Percentiles rank a stretch among this genome's conserved stretches.
These are phyloP conservation scores for Pseudolycoriella hygida DNA, from an alignment of 2,888 invertebrate species.

Conservation along the genomic window DNA sequence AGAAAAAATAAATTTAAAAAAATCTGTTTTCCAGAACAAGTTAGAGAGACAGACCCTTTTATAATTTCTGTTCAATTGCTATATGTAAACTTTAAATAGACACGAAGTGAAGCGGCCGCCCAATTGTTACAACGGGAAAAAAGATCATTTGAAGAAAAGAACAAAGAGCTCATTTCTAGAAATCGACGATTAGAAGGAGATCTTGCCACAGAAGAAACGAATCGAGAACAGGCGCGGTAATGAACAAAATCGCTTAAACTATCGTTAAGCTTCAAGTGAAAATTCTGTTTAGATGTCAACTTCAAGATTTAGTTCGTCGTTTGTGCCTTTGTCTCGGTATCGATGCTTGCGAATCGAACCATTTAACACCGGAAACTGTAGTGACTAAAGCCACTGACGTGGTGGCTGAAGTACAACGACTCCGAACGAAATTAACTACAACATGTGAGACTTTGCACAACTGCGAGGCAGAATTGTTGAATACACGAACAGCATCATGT, in stretches of 20 bases:
- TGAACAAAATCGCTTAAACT: neutral
- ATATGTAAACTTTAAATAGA: neutral
- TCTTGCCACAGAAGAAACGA: constrained; percentile 52
- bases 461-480: constrained; percentile 26
- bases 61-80: neutral
- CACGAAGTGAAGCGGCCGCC: constrained; percentile 41
- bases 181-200: constrained; percentile 53
- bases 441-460: constrained; percentile 29
- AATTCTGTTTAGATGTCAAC: constrained; percentile 27
- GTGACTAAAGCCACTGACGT: constrained; percentile 63
- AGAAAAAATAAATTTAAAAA: too few species aligned
- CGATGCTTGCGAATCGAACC: constrained; percentile 47
- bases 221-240: constrained; percentile 48
- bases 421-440: constrained; percentile 35
- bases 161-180: constrained; percentile 58
- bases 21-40: too few species aligned
- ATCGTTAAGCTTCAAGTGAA: neutral
- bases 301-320: constrained; percentile 54
- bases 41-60: neutral
- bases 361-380: constrained; percentile 48
- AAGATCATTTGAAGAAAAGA: constrained; percentile 53
- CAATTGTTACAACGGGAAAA: constrained; percentile 59
- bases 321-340: constrained; percentile 53
- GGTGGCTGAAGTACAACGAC: constrained; percentile 50
- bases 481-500: constrained; percentile 23